phyloP scores from a whole-genome alignment of 2,113 vertebrate genomes.

The Mormyrus iriodes region DNA sequence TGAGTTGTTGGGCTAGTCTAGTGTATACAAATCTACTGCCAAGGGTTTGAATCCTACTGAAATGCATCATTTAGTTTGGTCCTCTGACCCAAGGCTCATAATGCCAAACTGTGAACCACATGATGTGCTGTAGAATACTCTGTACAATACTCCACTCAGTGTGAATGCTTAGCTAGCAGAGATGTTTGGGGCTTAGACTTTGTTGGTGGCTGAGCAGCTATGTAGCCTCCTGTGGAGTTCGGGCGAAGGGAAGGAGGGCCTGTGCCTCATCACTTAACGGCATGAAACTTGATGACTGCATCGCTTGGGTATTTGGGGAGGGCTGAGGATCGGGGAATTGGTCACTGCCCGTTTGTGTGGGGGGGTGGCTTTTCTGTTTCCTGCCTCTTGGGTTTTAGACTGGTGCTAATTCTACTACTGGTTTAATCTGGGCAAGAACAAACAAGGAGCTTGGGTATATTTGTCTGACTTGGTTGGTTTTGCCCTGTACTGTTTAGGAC shows the following conservation, averaged over 20 bases:
- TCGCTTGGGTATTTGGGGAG: neutral
- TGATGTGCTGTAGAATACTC: neutral
- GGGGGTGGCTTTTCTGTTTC: neutral
- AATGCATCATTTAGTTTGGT: neutral
- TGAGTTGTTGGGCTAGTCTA: neutral
- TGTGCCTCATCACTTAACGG: neutral
- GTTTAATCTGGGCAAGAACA: neutral
- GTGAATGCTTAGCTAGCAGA: neutral
- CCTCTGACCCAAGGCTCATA: neutral
- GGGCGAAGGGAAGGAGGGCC: neutral
- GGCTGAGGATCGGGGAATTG: neutral
- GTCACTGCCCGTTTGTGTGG: neutral
- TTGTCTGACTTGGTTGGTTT: neutral
- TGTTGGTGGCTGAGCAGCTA: neutral
- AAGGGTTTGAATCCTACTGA: neutral
- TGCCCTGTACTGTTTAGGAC: neutral
- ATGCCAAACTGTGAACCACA: neutral
- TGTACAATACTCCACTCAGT: neutral
- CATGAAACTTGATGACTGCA: neutral
- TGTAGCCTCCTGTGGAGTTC: neutral
- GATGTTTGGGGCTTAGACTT: neutral
- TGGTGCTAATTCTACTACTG: neutral
- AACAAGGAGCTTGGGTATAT: neutral
- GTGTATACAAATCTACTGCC: neutral
- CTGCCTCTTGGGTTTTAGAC: neutral